Evolutionary conservation across 2,888 invertebrate species (phyloP).

Genomic region (Drosophila aldrichi): DNA sequence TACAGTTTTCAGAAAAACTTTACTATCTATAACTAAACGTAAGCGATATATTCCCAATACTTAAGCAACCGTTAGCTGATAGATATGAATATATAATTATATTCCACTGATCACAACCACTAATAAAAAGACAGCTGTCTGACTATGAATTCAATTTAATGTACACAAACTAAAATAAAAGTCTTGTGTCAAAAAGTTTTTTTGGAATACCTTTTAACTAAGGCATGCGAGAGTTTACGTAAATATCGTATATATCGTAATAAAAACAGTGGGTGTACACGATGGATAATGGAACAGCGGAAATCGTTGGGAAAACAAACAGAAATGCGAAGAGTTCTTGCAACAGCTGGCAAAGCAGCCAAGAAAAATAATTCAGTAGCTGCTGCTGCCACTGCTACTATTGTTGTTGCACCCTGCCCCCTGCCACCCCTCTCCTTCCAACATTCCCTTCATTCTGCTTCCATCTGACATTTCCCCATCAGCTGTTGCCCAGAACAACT

Average conservation of each 20-base stretch:
- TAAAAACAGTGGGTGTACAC: neutral
- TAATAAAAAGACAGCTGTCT: neutral
- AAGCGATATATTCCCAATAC: no score
- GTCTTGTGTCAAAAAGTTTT: constrained; percentile 1
- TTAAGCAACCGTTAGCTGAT: no score
- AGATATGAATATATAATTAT: neutral
- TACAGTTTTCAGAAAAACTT: no score
- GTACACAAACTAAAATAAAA: neutral
- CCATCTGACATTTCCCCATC: constrained; percentile 51
- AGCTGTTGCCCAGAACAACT: constrained; percentile 56
- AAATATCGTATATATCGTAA: neutral
- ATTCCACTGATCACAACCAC: neutral
- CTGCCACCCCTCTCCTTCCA: neutral
- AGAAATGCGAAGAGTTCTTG: constrained; percentile 41
- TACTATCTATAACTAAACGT: no score
- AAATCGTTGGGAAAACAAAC: constrained; percentile 26
- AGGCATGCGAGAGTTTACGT: neutral
- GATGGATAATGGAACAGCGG: constrained; percentile 16
- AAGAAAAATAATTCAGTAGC: constrained; percentile 67
- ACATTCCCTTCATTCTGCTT: neutral
- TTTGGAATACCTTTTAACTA: neutral
- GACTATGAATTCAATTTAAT: neutral
- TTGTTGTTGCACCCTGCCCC: neutral
- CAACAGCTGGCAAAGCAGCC: constrained; percentile 65
- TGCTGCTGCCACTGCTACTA: neutral